These are phyloP conservation scores for Macropis europaea DNA, from an alignment of 2,888 invertebrate species.

Conservation along the genomic window DNA sequence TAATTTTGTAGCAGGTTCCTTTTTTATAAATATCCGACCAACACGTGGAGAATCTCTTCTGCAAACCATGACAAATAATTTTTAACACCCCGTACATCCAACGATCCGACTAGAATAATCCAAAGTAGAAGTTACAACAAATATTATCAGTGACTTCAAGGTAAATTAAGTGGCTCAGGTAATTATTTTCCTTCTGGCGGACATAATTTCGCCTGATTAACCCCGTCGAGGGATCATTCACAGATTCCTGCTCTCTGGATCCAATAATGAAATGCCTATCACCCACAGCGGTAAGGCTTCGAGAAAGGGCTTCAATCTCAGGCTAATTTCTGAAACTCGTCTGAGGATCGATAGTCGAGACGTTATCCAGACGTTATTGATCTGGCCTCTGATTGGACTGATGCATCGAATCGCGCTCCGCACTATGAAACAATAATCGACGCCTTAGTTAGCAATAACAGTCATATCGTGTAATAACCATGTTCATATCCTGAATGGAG, in stretches of 20 bases:
- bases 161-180: too few species aligned
- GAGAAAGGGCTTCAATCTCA: neutral
- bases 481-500: neutral
- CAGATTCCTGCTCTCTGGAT: neutral
- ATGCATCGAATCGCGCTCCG: neutral
- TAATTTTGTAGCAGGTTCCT: too few species aligned
- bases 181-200: too few species aligned
- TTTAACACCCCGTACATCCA: too few species aligned
- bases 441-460: neutral
- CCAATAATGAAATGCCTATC: neutral
- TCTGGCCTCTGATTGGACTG: slow-evolving; percentile 1
- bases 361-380: slow-evolving; percentile 13
- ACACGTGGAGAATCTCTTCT: too few species aligned
- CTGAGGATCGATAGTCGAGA: neutral
- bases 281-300: neutral
- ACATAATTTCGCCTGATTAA: too few species aligned
- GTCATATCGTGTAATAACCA: neutral
- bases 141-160: too few species aligned
- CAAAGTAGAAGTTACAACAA: too few species aligned
- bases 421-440: neutral
- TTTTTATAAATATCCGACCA: too few species aligned
- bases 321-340: neutral
- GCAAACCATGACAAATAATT: too few species aligned
- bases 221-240: too few species aligned
- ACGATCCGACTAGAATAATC: too few species aligned